Evolutionary conservation across 2,797 vertebrate species (phyloP), one percentile per base, ranked within the genome.

Genomic region (Gymnoscopelus microlampas): DNA sequence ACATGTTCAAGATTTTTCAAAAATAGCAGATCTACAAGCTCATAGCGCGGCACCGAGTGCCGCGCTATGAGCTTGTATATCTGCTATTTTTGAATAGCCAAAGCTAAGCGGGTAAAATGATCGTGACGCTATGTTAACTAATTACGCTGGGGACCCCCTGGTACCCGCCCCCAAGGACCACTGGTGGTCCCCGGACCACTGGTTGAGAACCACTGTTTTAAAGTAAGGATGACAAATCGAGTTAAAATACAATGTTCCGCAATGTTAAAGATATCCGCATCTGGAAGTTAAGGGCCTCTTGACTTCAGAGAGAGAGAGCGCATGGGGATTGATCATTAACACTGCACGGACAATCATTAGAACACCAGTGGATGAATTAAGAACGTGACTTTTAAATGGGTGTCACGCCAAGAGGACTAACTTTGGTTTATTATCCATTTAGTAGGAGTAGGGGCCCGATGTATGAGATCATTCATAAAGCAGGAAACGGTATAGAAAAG

Each of bases 401-500:
- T 68, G 54, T 59, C 26, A 63, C 74, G 71, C 39, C 65, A 29
- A 60, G 55, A 60, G 55, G 76, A 65, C 75, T 64, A 74, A 19
- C 70, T 74, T 58, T 32, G 49, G 53, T 60, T 70, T 67, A 76
- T 83, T 65, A 66, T 78, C 66, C 53, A 64, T 67, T 66, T 69
- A 60, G 67, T 57, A 53, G 55, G 66, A 47, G 19, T 53, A 54
- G 24, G 23, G 74, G 68, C 66, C 73, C 79, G 72, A 87, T 88
- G 78, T 65, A 66, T 76, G 68, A 77, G 84, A 85, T 83, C 76
- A 44, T 73, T 77, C 24, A 66, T 67, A 63, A 63, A 71, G 74
- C 26, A 48, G 54, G 77, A 85, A 85, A 87, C 77, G 77, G 67
- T 63, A 84, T 48, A 82, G 74, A 80, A 72, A 71, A 81, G 83